Evolutionary conservation across 1,140 invertebrate species (phyloP).

Genomic region (Heliconius melpomene): DNA sequence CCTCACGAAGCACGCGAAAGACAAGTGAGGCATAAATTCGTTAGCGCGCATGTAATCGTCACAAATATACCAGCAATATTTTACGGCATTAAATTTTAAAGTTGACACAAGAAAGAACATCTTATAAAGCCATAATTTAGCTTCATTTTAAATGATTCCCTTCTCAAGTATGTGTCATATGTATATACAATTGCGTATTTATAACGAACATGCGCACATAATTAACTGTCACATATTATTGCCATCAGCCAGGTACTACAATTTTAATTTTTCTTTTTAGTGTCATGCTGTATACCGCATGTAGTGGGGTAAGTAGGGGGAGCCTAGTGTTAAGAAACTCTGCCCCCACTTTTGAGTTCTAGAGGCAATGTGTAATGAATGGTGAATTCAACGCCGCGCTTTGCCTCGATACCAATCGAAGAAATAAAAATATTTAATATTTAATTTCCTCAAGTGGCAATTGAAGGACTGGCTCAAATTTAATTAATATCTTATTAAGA

Average conservation of each 20-base stretch:
- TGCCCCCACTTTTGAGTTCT: too few species aligned
- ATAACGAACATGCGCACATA: constrained; percentile 25
- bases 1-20: constrained; percentile 59
- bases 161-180: constrained; percentile 53
- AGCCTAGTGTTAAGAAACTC: too few species aligned
- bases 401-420: too few species aligned
- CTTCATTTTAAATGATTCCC: constrained; percentile 60
- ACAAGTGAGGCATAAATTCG: constrained; percentile 74
- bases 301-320: too few species aligned
- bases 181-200: constrained; percentile 31
- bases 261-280: background rate
- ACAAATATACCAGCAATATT: constrained; percentile 68
- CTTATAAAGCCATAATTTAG: constrained; percentile 75
- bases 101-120: constrained; percentile 79
- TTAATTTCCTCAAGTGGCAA: too few species aligned
- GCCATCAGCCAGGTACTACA: background rate
- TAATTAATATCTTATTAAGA: too few species aligned
- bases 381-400: too few species aligned
- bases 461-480: too few species aligned
- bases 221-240: constrained; percentile 18
- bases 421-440: too few species aligned
- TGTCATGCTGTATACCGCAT: too few species aligned
- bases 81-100: constrained; percentile 77
- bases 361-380: too few species aligned
- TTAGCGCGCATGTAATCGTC: constrained; percentile 76